Evolutionary conservation across 2,888 invertebrate genomes (phyloP), one percentile per base, ranked within the genome.

Genomic region (Merodon equestris): DNA sequence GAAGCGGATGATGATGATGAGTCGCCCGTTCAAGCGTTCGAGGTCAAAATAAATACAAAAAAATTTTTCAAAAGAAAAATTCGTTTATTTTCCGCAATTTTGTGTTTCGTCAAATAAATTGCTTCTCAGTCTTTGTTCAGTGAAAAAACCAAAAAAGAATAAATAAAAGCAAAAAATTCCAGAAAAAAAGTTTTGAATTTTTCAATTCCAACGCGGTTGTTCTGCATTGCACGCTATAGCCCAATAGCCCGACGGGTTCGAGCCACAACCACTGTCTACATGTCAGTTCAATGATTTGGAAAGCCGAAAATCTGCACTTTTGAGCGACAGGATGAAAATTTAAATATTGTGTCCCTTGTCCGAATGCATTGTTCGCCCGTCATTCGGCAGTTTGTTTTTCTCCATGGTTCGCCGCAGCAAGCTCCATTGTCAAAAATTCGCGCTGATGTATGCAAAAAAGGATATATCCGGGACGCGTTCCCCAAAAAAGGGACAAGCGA

Each of bases 231-330:
- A 63, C 27, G 27, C 27, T 7, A n/a, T 17, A 44, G 53, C 40
- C 10, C 12, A 3, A 10, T n/a, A n/a, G n/a, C n/a, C n/a, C n/a
- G n/a, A n/a, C n/a, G n/a, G n/a, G n/a, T n/a, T n/a, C n/a, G n/a
- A n/a, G n/a, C n/a, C n/a, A n/a, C n/a, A n/a, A n/a, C n/a, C n/a
- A n/a, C n/a, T n/a, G n/a, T n/a, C n/a, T n/a, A n/a, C n/a, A n/a
- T 40, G 40, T 50, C 60, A 67, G 61, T 66, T 87, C 87, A 87
- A 76, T 87, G 87, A 85, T 85, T 86, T 85, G 86, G 86, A 87
- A 87, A 85, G 27, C 82, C 53, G 84, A 85, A 86, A 86, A 86
- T 86, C 87, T 86, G 86, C 85, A 85, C 86, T 86, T 87, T 85
- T 87, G 86, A 86, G 83, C 84, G 86, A 86, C 86, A 84, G 83